phyloP scores from a whole-genome alignment of 2,888 invertebrate species.

The Nephrocerus scutellatus region DNA sequence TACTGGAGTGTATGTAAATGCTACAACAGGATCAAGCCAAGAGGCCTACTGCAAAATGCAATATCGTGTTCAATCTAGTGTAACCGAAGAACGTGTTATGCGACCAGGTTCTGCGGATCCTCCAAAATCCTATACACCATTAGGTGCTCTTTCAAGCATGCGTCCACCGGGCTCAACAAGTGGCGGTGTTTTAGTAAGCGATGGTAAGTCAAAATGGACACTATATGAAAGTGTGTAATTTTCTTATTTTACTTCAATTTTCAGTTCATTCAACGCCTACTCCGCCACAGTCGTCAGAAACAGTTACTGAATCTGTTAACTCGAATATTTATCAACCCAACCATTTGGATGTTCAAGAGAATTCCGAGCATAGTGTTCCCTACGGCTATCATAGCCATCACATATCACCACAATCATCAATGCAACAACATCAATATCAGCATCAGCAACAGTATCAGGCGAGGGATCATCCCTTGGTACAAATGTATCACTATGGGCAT shows the following conservation, averaged over 20 bases:
- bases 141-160: conserved; percentile 79
- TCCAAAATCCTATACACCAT: conserved; percentile 70
- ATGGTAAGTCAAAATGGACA: conserved; percentile 25
- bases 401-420: conserved; percentile 33
- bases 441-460: conserved; percentile 24
- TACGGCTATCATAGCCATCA: conserved; percentile 40
- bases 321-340: conserved; percentile 38
- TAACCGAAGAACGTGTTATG: conserved; percentile 78
- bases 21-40: conserved; percentile 65
- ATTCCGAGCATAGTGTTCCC: conserved; percentile 33
- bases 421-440: conserved; percentile 32
- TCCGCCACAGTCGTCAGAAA: conserved; percentile 12
- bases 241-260: not conserved
- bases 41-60: conserved; percentile 85
- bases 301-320: conserved; percentile 32
- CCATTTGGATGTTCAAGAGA: conserved; percentile 38
- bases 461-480: conserved; percentile 34
- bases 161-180: conserved; percentile 67
- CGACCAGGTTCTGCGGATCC: conserved; percentile 47
- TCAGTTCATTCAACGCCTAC: not conserved
- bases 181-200: conserved; percentile 24
- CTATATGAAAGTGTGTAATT: not conserved
- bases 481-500: conserved; percentile 24
- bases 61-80: conserved; percentile 80
- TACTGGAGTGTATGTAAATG: conserved; percentile 75